These are phyloP conservation scores for Apoda limacodes DNA, from an alignment of 2,888 invertebrate species.

Conservation along the genomic window DNA sequence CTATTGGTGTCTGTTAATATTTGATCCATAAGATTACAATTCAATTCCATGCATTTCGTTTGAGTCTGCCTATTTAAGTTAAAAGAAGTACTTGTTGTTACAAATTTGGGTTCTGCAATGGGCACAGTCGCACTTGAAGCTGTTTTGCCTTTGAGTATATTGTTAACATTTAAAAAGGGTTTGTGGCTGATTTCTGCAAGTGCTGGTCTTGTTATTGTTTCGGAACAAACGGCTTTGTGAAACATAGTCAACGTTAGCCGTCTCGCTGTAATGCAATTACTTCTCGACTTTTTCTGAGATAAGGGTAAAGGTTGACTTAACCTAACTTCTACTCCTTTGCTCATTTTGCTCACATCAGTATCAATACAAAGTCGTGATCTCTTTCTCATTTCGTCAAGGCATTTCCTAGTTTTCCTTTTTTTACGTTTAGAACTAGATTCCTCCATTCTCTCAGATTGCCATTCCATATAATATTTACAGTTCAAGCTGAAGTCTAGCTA, in stretches of 20 bases:
- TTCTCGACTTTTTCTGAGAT: conserved; percentile 13
- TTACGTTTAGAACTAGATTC: too few relatives aligned
- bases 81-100: too few relatives aligned
- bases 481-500: too few relatives aligned
- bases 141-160: conserved; percentile 13
- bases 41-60: neutral
- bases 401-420: conserved; percentile 42
- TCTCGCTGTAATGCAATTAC: conserved; percentile 31
- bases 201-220: conserved; percentile 38
- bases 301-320: conserved; percentile 8
- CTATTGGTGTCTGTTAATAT: conserved; percentile 2
- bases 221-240: conserved; percentile 39
- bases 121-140: too few relatives aligned
- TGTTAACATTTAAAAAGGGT: too few relatives aligned
- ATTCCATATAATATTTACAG: too few relatives aligned
- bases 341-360: too few relatives aligned
- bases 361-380: conserved; percentile 25
- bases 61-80: too few relatives aligned
- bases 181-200: conserved; percentile 28
- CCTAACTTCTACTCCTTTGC: too few relatives aligned
- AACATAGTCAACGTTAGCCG: conserved; percentile 42
- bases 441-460: too few relatives aligned
- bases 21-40: conserved; percentile 2
- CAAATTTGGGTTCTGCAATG: too few relatives aligned
- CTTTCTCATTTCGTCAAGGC: conserved; percentile 41